These are phyloP conservation scores for Poecilia velifera DNA, from an alignment of 2,797 vertebrate genomes.

Conservation along the genomic window DNA sequence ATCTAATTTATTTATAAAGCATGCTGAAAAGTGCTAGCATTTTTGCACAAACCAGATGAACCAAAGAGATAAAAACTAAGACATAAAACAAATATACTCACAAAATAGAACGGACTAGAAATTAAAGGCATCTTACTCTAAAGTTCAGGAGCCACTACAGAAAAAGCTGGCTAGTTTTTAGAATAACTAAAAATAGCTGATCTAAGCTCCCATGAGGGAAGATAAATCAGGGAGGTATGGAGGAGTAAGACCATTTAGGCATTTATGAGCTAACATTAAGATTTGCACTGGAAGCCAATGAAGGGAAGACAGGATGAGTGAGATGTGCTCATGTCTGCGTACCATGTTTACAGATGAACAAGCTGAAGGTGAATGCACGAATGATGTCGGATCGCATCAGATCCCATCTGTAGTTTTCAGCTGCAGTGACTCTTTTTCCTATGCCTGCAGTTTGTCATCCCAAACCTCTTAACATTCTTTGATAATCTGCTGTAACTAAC, in stretches of 20 bases:
- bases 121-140: neutral
- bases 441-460: conserved; percentile 43
- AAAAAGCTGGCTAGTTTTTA: neutral
- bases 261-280: neutral
- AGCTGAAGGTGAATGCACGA: neutral
- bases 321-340: neutral
- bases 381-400: neutral
- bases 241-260: neutral
- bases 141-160: neutral
- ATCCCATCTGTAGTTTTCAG: conserved; percentile 13
- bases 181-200: neutral
- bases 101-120: neutral
- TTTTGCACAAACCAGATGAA: neutral
- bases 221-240: neutral
- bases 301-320: neutral
- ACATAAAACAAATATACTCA: neutral
- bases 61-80: neutral
- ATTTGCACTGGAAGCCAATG: neutral
- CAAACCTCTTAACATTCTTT: conserved; percentile 53
- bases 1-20: neutral
- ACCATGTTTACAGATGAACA: neutral
- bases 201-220: neutral
- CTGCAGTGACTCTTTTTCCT: conserved; percentile 27
- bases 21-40: neutral
- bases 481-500: conserved; percentile 41